Percentiles rank a stretch among this genome's conserved stretches.
Evolutionary conservation across 2,113 vertebrate genomes (phyloP).

Genomic region (Toxotes jaculatrix): DNA sequence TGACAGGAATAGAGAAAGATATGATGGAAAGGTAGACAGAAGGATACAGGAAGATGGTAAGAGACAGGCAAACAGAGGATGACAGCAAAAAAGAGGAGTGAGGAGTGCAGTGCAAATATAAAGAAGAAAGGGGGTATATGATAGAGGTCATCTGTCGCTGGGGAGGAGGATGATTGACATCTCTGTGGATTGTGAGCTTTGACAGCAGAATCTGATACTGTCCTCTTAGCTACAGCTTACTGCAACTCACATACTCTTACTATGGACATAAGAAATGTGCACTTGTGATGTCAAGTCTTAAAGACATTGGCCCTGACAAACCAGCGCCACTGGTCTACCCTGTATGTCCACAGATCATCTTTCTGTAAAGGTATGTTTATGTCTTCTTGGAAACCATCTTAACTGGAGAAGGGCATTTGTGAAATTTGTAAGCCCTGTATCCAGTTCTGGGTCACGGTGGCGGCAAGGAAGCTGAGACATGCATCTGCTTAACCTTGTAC

Average conservation of each 20-base stretch:
- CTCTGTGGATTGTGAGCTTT: conserved; percentile 52
- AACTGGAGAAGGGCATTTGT: background rate
- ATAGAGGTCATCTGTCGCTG: conserved; percentile 70
- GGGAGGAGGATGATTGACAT: conserved; percentile 69
- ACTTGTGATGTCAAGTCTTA: background rate
- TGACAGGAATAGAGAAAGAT: conserved; percentile 36
- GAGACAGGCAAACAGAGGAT: conserved; percentile 58
- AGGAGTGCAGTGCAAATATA: conserved; percentile 37
- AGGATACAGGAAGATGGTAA: conserved; percentile 27
- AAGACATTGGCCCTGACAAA: conserved; percentile 1
- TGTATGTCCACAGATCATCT: background rate
- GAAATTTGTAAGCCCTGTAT: background rate
- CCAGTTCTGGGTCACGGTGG: conserved; percentile 1
- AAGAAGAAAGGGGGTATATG: conserved; percentile 49
- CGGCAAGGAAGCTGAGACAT: background rate
- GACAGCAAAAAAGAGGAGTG: conserved; percentile 54
- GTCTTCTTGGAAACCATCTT: background rate
- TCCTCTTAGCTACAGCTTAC: conserved; percentile 35
- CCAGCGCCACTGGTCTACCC: background rate
- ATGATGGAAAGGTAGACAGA: conserved; percentile 44
- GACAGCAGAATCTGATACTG: conserved; percentile 65
- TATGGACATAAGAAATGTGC: background rate
- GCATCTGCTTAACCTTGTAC: background rate
- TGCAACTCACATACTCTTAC: conserved; percentile 41
- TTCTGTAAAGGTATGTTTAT: no score